Evolutionary conservation across 53 echinoderm and acorn worm genomes (phyloP), one percentile per base, ranked within the genome.

Genomic region (Luidia sarsii): DNA sequence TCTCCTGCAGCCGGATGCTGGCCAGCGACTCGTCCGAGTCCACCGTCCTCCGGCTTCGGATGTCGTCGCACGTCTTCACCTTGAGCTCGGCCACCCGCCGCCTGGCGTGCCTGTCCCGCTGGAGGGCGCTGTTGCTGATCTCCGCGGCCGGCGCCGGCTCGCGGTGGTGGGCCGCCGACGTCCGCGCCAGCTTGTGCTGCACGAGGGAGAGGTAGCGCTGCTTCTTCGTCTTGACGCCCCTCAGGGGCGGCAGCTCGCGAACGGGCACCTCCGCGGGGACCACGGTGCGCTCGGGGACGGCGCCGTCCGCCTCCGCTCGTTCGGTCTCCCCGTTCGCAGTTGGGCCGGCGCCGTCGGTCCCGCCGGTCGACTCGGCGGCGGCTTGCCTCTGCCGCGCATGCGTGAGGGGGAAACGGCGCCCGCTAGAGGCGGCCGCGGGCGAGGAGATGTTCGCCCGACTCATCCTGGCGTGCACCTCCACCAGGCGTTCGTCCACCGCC

Each of bases 41-140:
- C 6, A 28, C 49, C 20, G 70, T 57, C 41, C 71, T 23, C 15
- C 62, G 39, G 0, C 71, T 61, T 29, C 62, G 63, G 41, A 89
- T 65, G 37, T 89, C 85, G 20, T 84, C 68, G 16, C 71, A 50
- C 24, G 89, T 89, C 70, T 85, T 89, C 46, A 68, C 71, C 36
- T 29, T 71, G 33, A 89, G 71, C 50, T 89, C 85, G 8, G 80
- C 80, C 28, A 89, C 70, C 22, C 89, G 64, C 28, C 71, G 79
- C 65, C 60, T 20, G 3, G 89, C 84, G 49, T 85, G 80, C 37
- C 79, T 75, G 22, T 75, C 89, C 50, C 83, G 65, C 30, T 63
- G 54, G 37, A 66, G 80, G 48, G 86, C 86, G 67, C 80, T 80
- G 18, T 46, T 59, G 33, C 48, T 77, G 37, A 77, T 60, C 48